Evolutionary conservation across 2,113 vertebrate genomes (phyloP).

Genomic region (Hippocampus zosterae): DNA sequence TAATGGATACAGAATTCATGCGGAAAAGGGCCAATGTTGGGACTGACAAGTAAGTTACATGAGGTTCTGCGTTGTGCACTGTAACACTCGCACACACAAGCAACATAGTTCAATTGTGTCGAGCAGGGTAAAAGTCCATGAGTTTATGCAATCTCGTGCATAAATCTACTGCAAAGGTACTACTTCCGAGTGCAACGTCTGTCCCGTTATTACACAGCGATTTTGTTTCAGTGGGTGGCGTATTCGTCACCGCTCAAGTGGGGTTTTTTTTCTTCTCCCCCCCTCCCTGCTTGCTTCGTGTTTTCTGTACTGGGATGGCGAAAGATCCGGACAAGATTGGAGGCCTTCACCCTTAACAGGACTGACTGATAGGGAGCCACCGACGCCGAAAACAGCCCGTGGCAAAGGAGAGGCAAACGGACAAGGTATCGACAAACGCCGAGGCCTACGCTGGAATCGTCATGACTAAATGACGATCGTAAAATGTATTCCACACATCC

Average conservation of each 20-base stretch:
- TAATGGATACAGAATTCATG: too few species aligned
- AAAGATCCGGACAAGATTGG: conserved; percentile 42
- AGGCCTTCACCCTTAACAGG: conserved; percentile 46
- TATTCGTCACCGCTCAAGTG: conserved; percentile 36
- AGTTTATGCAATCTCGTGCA: not conserved
- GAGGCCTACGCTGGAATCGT: not conserved
- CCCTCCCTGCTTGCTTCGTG: conserved; percentile 22
- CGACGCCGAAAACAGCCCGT: conserved; percentile 11
- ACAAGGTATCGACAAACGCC: conserved; percentile 36
- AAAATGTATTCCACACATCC: not conserved
- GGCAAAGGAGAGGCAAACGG: conserved; percentile 23
- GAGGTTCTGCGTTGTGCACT: not conserved
- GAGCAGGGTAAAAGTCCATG: not conserved
- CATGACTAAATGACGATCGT: not conserved
- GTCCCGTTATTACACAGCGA: conserved; percentile 50
- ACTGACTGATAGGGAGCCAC: conserved; percentile 15
- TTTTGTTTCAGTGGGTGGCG: conserved; percentile 43
- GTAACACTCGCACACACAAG: not conserved
- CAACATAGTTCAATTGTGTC: not conserved
- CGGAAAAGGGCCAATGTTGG: not conserved
- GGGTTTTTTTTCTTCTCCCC: not conserved
- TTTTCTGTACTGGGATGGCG: conserved; percentile 50
- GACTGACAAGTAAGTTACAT: not conserved
- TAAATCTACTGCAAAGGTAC: not conserved
- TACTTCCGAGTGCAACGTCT: not conserved